These are phyloP conservation scores for Empidonax alnorum DNA, from an alignment of 2,113 vertebrate genomes.

Conservation along the genomic window DNA sequence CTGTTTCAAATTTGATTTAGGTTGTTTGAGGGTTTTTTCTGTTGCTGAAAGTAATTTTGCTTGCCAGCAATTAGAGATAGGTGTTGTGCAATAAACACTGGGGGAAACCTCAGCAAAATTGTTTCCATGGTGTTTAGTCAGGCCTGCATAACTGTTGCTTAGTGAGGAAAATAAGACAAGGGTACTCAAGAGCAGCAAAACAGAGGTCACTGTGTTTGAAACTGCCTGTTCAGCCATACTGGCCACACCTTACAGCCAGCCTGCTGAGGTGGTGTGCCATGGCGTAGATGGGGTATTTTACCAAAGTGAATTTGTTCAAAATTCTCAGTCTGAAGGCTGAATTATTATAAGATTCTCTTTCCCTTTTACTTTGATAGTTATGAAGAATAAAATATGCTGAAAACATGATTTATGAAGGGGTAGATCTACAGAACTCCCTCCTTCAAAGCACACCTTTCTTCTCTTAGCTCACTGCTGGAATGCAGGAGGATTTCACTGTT, in stretches of 20 bases:
- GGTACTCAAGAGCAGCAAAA: not conserved
- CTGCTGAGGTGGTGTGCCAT: not conserved
- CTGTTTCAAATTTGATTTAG: not conserved
- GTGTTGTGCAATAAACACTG: not conserved
- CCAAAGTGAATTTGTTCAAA: not conserved
- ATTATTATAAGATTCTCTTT: not conserved
- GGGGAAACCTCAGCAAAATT: constrained; percentile 22
- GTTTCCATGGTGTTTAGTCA: constrained; percentile 34
- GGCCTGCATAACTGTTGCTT: not conserved
- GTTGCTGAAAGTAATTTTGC: not conserved
- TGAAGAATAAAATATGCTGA: constrained; percentile 37
- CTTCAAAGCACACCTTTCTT: constrained; percentile 30
- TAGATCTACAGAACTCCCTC: not conserved
- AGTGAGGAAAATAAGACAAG: not conserved
- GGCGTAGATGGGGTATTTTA: not conserved
- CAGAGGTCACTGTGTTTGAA: not conserved
- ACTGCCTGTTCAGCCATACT: not conserved
- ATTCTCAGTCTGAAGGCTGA: not conserved
- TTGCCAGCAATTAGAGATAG: constrained; percentile 23
- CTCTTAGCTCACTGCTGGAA: not conserved
- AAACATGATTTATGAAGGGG: constrained; percentile 18
- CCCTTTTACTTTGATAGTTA: not conserved
- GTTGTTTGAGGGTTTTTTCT: not conserved
- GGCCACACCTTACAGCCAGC: not conserved
- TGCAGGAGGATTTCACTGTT: not conserved